Evolutionary conservation across 35 echinoderm and acorn worm genomes (phyloP).

Genomic region (Heliocidaris tuberculata): DNA sequence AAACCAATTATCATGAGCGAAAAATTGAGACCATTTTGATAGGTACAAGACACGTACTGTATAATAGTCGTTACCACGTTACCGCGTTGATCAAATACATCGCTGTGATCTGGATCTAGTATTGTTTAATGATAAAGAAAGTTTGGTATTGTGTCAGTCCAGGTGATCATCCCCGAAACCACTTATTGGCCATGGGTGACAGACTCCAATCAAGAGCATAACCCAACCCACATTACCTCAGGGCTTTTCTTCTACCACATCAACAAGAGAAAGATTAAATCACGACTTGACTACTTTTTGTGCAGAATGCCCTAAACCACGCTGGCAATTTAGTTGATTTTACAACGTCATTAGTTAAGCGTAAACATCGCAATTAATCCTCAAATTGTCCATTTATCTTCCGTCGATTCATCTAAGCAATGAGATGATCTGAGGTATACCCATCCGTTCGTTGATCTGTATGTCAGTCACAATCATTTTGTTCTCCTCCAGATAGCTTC

Average conservation of each 20-base stretch:
- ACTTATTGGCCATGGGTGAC: neutral
- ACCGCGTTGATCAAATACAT: neutral
- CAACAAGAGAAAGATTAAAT: neutral
- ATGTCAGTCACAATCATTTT: no score
- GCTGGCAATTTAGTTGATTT: neutral
- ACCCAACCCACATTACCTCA: neutral
- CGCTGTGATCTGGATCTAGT: neutral
- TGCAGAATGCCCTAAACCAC: neutral
- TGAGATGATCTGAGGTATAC: neutral
- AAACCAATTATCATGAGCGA: neutral
- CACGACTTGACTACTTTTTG: neutral
- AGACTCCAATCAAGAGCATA: neutral
- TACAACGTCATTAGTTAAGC: neutral
- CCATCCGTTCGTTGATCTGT: neutral
- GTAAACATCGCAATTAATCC: constrained; percentile 11
- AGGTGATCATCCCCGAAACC: neutral
- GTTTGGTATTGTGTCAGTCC: neutral
- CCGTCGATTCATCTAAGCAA: neutral
- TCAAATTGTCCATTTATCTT: neutral
- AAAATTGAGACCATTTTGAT: neutral
- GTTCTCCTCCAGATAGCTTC: no score
- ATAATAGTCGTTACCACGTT: neutral
- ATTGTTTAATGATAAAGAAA: constrained; percentile 10
- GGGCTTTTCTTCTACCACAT: neutral
- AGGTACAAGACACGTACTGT: neutral